A percentile compares a stretch with the other conserved stretches of the same genome.
Evolutionary conservation across 2,113 vertebrate genomes (phyloP).

Genomic region (Hiodon alosoides): DNA sequence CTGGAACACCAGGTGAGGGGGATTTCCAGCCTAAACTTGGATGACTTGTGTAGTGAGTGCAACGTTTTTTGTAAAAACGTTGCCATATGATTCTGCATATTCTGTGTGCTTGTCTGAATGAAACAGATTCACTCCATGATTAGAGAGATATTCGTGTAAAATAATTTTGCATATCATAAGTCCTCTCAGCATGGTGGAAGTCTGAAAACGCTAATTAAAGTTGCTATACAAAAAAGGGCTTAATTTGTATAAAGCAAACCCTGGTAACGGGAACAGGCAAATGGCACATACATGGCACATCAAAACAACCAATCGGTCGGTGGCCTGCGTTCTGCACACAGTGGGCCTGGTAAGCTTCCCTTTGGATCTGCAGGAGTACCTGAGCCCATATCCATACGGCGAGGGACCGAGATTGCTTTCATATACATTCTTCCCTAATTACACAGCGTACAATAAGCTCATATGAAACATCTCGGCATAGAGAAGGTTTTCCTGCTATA

Average conservation of each 20-base stretch:
- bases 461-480: slow-evolving; percentile 19
- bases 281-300: background rate
- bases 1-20: too few species aligned
- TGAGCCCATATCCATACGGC: slow-evolving; percentile 24
- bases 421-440: slow-evolving; percentile 43
- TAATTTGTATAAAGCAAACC: too few species aligned
- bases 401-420: slow-evolving; percentile 29
- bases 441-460: slow-evolving; percentile 29
- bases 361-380: slow-evolving; percentile 15
- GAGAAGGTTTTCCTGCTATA: slow-evolving; percentile 8
- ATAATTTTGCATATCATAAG: background rate
- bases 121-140: background rate
- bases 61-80: background rate
- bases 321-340: background rate
- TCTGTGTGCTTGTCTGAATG: background rate
- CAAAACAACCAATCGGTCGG: background rate
- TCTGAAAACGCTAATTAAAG: background rate
- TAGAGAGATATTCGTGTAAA: background rate
- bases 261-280: too few species aligned
- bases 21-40: too few species aligned
- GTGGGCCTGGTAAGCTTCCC: slow-evolving; percentile 2
- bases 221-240: too few species aligned
- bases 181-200: background rate
- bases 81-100: too few species aligned
- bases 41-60: too few species aligned